Evolutionary conservation across 2,797 vertebrate genomes (phyloP).

Genomic region (Sebastes matsubarae): DNA sequence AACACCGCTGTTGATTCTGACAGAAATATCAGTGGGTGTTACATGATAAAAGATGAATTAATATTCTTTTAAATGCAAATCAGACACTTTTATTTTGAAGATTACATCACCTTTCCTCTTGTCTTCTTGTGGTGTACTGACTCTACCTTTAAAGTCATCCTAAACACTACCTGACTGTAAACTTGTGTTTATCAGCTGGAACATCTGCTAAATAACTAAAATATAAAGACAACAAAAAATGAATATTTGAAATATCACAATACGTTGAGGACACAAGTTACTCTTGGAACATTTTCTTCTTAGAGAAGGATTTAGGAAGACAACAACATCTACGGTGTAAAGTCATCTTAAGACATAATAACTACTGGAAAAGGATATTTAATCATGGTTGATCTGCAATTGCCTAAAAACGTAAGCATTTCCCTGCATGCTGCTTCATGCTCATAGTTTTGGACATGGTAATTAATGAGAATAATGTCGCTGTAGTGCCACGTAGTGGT

Average conservation of each 20-base stretch:
- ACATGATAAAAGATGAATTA: rapidly evolving
- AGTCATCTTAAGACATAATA: neutral
- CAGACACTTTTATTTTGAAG: conserved; percentile 18
- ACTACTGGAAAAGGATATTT: neutral
- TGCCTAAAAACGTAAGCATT: neutral
- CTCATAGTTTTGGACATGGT: neutral
- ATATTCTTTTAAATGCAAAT: neutral
- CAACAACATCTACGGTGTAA: too few species aligned
- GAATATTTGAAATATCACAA: neutral
- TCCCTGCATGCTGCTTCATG: neutral
- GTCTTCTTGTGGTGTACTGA: neutral
- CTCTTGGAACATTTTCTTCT: too few species aligned
- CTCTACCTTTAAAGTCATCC: neutral
- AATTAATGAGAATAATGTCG: neutral
- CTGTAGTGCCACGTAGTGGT: conserved; percentile 42
- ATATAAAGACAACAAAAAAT: neutral
- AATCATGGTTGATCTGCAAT: neutral
- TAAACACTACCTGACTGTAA: neutral
- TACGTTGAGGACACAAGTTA: neutral
- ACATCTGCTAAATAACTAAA: neutral
- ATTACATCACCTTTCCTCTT: neutral
- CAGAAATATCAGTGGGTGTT: neutral
- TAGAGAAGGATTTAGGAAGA: neutral
- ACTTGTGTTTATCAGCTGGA: too few species aligned
- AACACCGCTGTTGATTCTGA: neutral